phyloP scores from a whole-genome alignment of 2,113 vertebrate species.

The Electrona antarctica region DNA sequence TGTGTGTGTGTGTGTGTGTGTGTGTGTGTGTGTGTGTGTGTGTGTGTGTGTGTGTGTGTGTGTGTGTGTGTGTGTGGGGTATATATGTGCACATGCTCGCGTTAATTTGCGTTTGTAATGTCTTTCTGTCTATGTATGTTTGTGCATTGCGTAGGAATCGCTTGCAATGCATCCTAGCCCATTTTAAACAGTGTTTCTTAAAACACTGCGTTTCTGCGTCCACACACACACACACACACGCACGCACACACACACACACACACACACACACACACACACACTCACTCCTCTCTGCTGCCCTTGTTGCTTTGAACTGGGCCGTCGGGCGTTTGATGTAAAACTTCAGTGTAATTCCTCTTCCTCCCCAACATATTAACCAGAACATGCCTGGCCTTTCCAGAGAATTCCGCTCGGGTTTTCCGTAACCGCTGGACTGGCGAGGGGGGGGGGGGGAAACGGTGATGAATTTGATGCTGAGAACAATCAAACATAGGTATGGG shows the following conservation, averaged over 20 bases:
- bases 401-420: constrained; percentile 50
- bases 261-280: background rate
- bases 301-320: constrained; percentile 68
- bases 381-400: constrained; percentile 57
- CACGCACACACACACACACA: constrained; percentile 13
- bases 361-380: constrained; percentile 74
- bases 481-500: constrained; percentile 72
- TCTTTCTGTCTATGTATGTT: background rate
- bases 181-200: constrained; percentile 57
- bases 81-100: background rate
- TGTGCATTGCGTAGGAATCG: constrained; percentile 7
- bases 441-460: constrained; percentile 47
- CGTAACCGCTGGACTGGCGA: constrained; percentile 51
- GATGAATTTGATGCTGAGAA: constrained; percentile 75
- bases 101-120: background rate
- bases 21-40: background rate
- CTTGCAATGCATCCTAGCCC: constrained; percentile 22
- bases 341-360: constrained; percentile 66
- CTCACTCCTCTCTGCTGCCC: constrained; percentile 41
- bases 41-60: background rate
- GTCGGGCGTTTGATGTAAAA: constrained; percentile 70
- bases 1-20: too few species aligned
- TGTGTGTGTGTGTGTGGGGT: background rate
- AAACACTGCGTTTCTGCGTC: background rate
- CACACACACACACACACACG: constrained; percentile 1